These are phyloP conservation scores for Brienomyrus longianalis DNA, from an alignment of 2,113 vertebrate genomes.

Conservation along the genomic window DNA sequence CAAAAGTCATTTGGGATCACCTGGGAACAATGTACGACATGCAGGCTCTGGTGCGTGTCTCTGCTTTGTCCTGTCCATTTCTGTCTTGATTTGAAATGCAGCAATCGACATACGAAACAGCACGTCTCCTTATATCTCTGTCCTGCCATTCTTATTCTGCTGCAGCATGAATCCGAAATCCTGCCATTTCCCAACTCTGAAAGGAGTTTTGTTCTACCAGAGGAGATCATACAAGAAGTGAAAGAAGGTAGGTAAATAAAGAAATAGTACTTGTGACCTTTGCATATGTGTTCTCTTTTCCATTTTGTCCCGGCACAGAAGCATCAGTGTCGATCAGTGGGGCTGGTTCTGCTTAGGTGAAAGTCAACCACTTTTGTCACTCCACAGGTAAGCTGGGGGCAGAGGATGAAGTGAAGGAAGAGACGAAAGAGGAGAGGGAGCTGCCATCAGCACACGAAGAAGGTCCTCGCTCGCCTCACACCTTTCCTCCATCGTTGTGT, in stretches of 20 bases:
- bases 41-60: slow-evolving; percentile 85
- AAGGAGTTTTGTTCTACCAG: slow-evolving; percentile 88
- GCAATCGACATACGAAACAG: neutral
- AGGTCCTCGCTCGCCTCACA: slow-evolving; percentile 53
- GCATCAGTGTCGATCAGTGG: neutral
- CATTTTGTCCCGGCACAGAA: neutral
- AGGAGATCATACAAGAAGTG: slow-evolving; percentile 94
- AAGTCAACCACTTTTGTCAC: neutral
- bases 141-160: neutral
- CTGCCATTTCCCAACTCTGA: slow-evolving; percentile 89
- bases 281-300: neutral
- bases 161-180: slow-evolving; percentile 93
- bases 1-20: slow-evolving; percentile 95
- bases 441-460: slow-evolving; percentile 77
- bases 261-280: neutral
- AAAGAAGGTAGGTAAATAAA: slow-evolving; percentile 74
- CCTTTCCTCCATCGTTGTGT: neutral
- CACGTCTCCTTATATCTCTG: neutral
- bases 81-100: neutral
- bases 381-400: slow-evolving; percentile 76
- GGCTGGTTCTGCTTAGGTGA: neutral
- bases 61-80: neutral
- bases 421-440: slow-evolving; percentile 85
- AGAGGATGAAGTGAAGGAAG: slow-evolving; percentile 82
- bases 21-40: slow-evolving; percentile 96